Evolutionary conservation across 2,888 invertebrate genomes (phyloP).

Genomic region (Oscheius sp.): DNA sequence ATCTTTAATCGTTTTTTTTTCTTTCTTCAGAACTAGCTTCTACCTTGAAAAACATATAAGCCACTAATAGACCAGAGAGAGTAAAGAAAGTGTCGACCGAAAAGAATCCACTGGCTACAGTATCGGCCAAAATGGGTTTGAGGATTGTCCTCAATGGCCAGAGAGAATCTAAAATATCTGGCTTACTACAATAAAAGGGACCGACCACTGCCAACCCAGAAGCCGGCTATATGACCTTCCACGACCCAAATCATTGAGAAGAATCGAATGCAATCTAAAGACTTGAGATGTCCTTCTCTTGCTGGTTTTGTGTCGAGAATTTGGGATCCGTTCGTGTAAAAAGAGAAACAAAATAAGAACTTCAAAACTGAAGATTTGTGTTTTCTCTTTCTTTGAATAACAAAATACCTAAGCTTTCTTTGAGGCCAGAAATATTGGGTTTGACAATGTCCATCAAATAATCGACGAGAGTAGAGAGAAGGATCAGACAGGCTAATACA

Average conservation of each 20-base stretch:
- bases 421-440: no score
- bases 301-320: neutral
- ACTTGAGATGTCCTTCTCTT: neutral
- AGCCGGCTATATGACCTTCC: neutral
- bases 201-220: neutral
- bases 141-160: neutral
- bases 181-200: no score
- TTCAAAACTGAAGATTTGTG: neutral
- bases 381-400: neutral
- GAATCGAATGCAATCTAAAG: neutral
- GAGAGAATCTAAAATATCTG: neutral
- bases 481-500: slow-evolving; percentile 51
- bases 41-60: neutral
- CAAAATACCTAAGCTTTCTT: no score
- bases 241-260: neutral
- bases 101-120: slow-evolving; percentile 43
- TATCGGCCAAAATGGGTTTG: slow-evolving; percentile 10
- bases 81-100: slow-evolving; percentile 16
- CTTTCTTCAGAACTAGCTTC: no score
- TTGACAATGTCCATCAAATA: slow-evolving; percentile 78
- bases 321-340: neutral
- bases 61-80: neutral
- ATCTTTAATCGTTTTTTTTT: no score
- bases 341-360: slow-evolving; percentile 14
- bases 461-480: slow-evolving; percentile 85